Evolutionary conservation across 2,797 vertebrate genomes (phyloP), one percentile per base, ranked within the genome.

Genomic region (Choloepus didactylus): DNA sequence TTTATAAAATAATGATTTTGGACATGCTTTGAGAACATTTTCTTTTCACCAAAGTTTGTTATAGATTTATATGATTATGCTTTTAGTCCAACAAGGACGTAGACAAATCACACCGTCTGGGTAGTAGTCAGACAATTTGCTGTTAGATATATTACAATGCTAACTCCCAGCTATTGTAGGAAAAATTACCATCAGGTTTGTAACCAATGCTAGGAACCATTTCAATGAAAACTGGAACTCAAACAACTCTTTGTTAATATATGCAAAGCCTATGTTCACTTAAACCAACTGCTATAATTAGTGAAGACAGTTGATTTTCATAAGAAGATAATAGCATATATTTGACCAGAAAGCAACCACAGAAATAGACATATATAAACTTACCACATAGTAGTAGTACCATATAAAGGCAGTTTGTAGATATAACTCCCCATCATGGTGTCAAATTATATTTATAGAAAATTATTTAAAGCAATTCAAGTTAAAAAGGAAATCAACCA

Each of bases 301-400:
- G 14, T 77, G 5, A 81, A 95, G 79, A 56, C 0, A 96, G 46
- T 87, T 93, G 85, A 77, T 94, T 97, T 96, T 93, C 86, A 97
- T 86, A 70, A 92, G 76, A 92, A 96, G 66, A 75, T 89, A 60
- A 91, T 97, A 92, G 62, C 18, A 27, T 3, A 72, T 82, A 95
- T 81, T 67, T 96, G 23, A 46, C 18, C 92, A 96, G 27, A n/a
- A 77, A 88, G 14, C 18, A 95, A 73, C 60, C 72, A 59, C 19
- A 79, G 41, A 87, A 82, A 96, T 46, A 96, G 95, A 29, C 62
- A 90, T 15, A 89, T 77, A 25, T 2, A 72, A 96, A 69, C 84
- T 79, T 38, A 90, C 49, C 84, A 96, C 27, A 89, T 1, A 64
- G 11, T 77, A 91, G 62, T 23, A 89, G 67, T 35, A 91, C 5